These are phyloP conservation scores for Glossosoma conforme DNA, from an alignment of 1,140 invertebrate genomes.

Conservation along the genomic window DNA sequence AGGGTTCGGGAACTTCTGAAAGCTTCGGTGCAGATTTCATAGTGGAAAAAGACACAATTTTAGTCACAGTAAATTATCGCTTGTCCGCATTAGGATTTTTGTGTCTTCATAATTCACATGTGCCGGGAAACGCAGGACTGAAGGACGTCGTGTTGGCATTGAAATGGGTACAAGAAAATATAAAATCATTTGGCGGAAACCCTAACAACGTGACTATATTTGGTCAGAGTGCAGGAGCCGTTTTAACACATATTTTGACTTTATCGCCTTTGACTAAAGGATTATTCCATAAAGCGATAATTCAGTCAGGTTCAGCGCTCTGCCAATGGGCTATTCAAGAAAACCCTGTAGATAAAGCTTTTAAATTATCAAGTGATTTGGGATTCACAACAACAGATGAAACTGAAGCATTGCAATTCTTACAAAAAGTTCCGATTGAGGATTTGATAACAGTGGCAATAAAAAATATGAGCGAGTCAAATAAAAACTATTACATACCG, in stretches of 20 bases:
- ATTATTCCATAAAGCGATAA: constrained; percentile 55
- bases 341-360: constrained; percentile 10
- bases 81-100: constrained; percentile 71
- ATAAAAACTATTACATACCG: constrained; percentile 2
- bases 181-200: constrained; percentile 59
- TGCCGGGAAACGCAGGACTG: constrained; percentile 37
- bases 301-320: constrained; percentile 52
- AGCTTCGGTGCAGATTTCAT: constrained; percentile 45
- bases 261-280: constrained; percentile 40
- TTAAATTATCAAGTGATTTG: constrained; percentile 12
- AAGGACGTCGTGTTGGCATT: constrained; percentile 25
- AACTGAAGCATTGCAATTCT: constrained; percentile 14
- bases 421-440: constrained; percentile 7
- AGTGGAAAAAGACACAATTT: constrained; percentile 56
- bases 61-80: constrained; percentile 73
- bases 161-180: constrained; percentile 45
- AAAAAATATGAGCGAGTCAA: neutral
- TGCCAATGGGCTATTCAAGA: constrained; percentile 37
- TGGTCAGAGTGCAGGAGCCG: constrained; percentile 52
- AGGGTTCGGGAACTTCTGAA: constrained; percentile 40
- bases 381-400: constrained; percentile 7
- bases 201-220: constrained; percentile 51
- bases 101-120: constrained; percentile 53
- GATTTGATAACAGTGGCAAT: constrained; percentile 5
- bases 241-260: constrained; percentile 38